Percentiles rank a stretch among this genome's conserved stretches.
These are phyloP conservation scores for Acarapis woodi DNA, from an alignment of 1,140 invertebrate species.

Conservation along the genomic window DNA sequence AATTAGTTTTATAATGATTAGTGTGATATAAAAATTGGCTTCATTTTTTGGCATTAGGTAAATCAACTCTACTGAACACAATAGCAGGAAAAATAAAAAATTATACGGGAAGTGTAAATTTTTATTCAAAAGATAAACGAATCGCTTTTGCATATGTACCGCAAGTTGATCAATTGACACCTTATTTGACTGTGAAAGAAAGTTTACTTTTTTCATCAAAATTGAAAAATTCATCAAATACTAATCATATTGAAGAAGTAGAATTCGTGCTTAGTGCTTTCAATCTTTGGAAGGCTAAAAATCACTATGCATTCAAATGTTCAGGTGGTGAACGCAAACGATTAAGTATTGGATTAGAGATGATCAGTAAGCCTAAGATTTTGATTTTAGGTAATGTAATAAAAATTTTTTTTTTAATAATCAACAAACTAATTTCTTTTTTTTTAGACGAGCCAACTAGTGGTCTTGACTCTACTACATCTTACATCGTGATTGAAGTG, in stretches of 20 bases:
- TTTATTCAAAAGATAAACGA: neutral
- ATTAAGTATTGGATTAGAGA: constrained; percentile 68
- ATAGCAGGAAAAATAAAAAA: constrained; percentile 9
- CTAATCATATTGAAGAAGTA: constrained; percentile 1
- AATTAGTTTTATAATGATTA: too few species aligned
- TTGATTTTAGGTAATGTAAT: constrained; percentile 83
- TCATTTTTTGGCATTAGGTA: too few species aligned
- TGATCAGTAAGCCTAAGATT: constrained; percentile 78
- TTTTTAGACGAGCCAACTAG: constrained; percentile 38
- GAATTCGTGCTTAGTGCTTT: constrained; percentile 16
- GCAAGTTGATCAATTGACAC: constrained; percentile 71
- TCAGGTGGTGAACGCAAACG: constrained; percentile 77
- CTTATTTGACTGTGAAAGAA: constrained; percentile 58
- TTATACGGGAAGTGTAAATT: constrained; percentile 1
- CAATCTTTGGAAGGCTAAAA: constrained; percentile 42
- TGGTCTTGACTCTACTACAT: constrained; percentile 10
- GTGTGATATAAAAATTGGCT: too few species aligned
- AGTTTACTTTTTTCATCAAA: constrained; percentile 75
- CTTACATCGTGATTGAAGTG: constrained; percentile 43
- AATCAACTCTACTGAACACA: constrained; percentile 20
- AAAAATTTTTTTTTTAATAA: constrained; percentile 71
- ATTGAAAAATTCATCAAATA: constrained; percentile 28
- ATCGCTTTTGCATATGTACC: constrained; percentile 25
- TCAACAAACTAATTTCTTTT: constrained; percentile 85
- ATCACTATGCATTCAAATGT: constrained; percentile 43